Evolutionary conservation across 2,888 invertebrate genomes (phyloP).

Genomic region (Eudemis profundana): DNA sequence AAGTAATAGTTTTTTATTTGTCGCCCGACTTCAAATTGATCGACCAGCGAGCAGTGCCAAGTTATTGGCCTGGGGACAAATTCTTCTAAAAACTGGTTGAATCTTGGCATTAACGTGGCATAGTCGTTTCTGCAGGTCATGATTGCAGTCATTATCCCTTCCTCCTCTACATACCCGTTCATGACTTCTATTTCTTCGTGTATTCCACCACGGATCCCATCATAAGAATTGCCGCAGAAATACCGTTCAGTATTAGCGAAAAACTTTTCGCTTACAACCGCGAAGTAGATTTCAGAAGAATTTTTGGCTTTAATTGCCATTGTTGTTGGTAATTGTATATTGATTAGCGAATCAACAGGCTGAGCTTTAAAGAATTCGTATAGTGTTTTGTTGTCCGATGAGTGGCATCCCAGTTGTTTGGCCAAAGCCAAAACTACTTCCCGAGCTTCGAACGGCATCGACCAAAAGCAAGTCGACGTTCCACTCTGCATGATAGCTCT

Average conservation of each 20-base stretch:
- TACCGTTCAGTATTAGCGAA: conserved; percentile 63
- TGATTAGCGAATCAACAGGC: conserved; percentile 57
- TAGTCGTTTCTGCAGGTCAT: conserved; percentile 36
- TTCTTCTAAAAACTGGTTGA: conserved; percentile 58
- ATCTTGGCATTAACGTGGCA: conserved; percentile 51
- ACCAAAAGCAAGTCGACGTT: conserved; percentile 84
- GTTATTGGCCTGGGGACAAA: conserved; percentile 59
- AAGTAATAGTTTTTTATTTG: conserved; percentile 61
- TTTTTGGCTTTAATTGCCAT: conserved; percentile 50
- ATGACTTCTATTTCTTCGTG: conserved; percentile 86
- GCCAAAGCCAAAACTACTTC: conserved; percentile 60
- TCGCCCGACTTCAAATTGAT: conserved; percentile 60
- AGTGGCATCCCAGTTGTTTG: conserved; percentile 25
- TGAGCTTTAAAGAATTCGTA: conserved; percentile 63
- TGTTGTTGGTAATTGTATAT: conserved; percentile 50
- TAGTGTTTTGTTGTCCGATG: conserved; percentile 63
- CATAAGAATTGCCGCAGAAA: conserved; percentile 59
- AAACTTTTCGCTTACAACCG: conserved; percentile 59
- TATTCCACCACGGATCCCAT: conserved; percentile 74
- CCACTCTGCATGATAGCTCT: conserved; percentile 89
- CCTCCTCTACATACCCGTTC: conserved; percentile 89
- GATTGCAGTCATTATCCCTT: conserved; percentile 78
- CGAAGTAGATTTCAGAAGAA: conserved; percentile 52
- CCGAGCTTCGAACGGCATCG: conserved; percentile 68
- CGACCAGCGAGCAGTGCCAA: conserved; percentile 52